Evolutionary conservation across 2,797 vertebrate genomes (phyloP), one percentile per base, ranked within the genome.

Genomic region (Falco berigora): DNA sequence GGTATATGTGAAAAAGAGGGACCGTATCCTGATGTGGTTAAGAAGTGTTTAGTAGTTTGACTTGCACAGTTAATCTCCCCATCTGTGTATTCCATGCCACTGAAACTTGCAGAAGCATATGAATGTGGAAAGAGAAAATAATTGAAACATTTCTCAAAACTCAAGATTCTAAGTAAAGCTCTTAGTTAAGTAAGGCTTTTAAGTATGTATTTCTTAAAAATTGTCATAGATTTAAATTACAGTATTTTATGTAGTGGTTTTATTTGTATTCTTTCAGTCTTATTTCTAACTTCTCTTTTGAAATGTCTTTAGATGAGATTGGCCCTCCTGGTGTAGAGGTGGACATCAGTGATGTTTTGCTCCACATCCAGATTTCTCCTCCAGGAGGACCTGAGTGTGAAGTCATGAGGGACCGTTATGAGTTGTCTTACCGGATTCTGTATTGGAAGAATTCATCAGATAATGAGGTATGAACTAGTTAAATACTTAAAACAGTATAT

Each of bases 391-490:
- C 73, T 46, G 59, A 68, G 80, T 9, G 9, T 38, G 50, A 58
- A 9, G 0, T 6, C 14, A 77, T 75, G 78, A 83, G 38, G n/a
- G 24, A 56, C 5, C 0, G 6, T 36, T 92, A 96, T 62, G 15
- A 19, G 0, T 78, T 97, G 12, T 90, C 46, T 67, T 98, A 98
- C 80, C 93, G 94, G 25, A 3, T 98, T 85, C 13, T 78, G 5
- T 97, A 97, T 61, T 97, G 97, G 98, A 88, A 96, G 86, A 96
- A 97, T 30, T 75, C 94, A 75, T 96, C 97, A 5, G 32, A 79
- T 80, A 14, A 47, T 25, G 47, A 97, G 97, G 98, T 98, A 82
- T 85, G 86, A 74, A 28, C 8, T 56, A 34, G 36, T 77, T 32
- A 47, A 79, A 44, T 47, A 21, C n/a, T 66, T 76, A 19, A 61